These are phyloP conservation scores for Pollenia angustigena DNA, from an alignment of 2,888 invertebrate species.

Conservation along the genomic window DNA sequence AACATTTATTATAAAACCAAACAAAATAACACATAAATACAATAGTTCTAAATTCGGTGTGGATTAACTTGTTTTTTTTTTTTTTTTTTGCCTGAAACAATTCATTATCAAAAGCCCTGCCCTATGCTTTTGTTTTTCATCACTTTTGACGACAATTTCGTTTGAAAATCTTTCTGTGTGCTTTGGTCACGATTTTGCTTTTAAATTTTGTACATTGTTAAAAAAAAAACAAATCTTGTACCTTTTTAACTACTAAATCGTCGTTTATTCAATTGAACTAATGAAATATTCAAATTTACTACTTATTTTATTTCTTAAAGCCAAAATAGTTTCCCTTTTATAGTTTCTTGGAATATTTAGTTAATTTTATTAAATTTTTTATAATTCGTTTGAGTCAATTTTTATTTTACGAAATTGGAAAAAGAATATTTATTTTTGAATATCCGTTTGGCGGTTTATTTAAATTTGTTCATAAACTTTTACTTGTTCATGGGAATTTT, in stretches of 20 bases:
- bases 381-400: constrained; percentile 25
- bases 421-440: background rate
- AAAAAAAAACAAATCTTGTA: background rate
- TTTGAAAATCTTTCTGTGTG: background rate
- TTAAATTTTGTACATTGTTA: background rate
- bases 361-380: background rate
- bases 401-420: background rate
- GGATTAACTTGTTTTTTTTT: constrained; percentile 10
- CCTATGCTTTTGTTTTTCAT: constrained; percentile 34
- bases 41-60: background rate
- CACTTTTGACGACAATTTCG: constrained; percentile 16
- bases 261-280: constrained; percentile 32
- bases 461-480: background rate
- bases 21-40: background rate
- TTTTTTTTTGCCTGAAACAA: background rate
- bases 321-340: background rate
- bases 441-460: constrained; percentile 6
- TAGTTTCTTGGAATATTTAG: constrained; percentile 27
- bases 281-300: constrained; percentile 8
- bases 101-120: constrained; percentile 17
- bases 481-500: background rate
- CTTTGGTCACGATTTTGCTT: constrained; percentile 33
- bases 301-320: constrained; percentile 10
- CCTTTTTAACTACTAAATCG: background rate
- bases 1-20: background rate